Evolutionary conservation across 2,797 vertebrate species (phyloP).

Genomic region (Falco berigora): DNA sequence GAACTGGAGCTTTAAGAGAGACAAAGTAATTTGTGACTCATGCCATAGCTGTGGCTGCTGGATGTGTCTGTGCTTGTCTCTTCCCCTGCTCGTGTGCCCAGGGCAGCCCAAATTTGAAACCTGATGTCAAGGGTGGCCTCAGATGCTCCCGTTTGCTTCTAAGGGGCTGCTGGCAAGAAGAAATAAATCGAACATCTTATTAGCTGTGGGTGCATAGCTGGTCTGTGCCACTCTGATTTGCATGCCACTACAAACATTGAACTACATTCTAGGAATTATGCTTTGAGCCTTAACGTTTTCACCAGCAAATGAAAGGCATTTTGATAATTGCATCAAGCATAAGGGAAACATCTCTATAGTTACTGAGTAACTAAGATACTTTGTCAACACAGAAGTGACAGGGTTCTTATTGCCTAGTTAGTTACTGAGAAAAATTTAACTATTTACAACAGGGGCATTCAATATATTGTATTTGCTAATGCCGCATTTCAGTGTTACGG

Average conservation of each 20-base stretch:
- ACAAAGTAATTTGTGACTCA: background rate
- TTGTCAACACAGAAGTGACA: slow-evolving; percentile 17
- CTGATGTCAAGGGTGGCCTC: background rate
- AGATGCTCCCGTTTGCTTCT: background rate
- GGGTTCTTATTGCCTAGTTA: slow-evolving; percentile 9
- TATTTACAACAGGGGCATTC: slow-evolving; percentile 13
- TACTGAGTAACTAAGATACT: slow-evolving; percentile 41
- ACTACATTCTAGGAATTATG: background rate
- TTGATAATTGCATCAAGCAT: background rate
- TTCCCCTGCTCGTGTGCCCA: fast-evolving
- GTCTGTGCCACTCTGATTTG: background rate
- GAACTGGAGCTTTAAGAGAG: background rate
- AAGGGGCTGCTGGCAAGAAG: background rate
- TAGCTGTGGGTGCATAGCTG: background rate
- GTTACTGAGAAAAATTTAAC: slow-evolving; percentile 1
- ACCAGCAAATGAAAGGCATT: slow-evolving; percentile 14
- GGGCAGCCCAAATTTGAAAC: background rate
- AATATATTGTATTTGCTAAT: background rate
- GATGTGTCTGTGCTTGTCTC: background rate
- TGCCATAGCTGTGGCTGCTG: background rate
- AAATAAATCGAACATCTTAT: background rate
- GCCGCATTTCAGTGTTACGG: background rate
- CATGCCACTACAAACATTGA: background rate
- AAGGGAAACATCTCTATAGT: slow-evolving; percentile 33
- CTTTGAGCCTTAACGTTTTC: background rate